phyloP scores from a whole-genome alignment of 1,140 invertebrate species.

The Condylostylus longicornis region DNA sequence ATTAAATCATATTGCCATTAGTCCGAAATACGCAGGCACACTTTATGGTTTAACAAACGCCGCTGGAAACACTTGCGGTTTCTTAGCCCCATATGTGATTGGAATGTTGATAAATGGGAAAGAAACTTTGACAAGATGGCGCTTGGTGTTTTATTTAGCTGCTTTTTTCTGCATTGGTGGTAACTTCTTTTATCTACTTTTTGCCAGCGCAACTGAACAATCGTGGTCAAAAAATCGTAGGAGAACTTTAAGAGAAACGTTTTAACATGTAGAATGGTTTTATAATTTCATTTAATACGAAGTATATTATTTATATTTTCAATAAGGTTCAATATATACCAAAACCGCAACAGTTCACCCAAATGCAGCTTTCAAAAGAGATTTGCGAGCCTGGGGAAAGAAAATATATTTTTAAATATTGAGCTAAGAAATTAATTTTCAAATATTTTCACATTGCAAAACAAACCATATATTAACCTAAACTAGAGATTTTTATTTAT shows the following conservation, averaged over 20 bases:
- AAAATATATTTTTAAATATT: too few relatives aligned
- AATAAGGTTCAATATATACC: too few relatives aligned
- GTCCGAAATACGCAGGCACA: conserved; percentile 69
- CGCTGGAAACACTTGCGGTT: conserved; percentile 71
- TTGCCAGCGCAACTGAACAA: conserved; percentile 70
- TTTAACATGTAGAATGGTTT: background rate
- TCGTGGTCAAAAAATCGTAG: conserved; percentile 40
- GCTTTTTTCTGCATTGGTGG: conserved; percentile 60
- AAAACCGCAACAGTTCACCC: too few relatives aligned
- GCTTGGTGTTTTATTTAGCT: conserved; percentile 73
- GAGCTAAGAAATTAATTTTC: too few relatives aligned
- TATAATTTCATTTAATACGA: too few relatives aligned
- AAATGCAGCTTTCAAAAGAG: too few relatives aligned
- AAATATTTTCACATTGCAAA: too few relatives aligned
- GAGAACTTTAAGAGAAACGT: background rate
- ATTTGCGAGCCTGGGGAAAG: too few relatives aligned
- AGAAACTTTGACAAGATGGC: conserved; percentile 74
- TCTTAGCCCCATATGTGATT: conserved; percentile 67
- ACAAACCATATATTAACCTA: too few relatives aligned
- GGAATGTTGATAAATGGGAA: conserved; percentile 54
- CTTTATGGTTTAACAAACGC: conserved; percentile 83
- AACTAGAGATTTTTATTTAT: too few relatives aligned
- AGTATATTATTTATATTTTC: too few relatives aligned
- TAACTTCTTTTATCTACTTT: conserved; percentile 65
- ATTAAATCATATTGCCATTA: conserved; percentile 78